Evolutionary conservation across 2,797 vertebrate genomes (phyloP).

Genomic region (Coranthus polyacanthus): DNA sequence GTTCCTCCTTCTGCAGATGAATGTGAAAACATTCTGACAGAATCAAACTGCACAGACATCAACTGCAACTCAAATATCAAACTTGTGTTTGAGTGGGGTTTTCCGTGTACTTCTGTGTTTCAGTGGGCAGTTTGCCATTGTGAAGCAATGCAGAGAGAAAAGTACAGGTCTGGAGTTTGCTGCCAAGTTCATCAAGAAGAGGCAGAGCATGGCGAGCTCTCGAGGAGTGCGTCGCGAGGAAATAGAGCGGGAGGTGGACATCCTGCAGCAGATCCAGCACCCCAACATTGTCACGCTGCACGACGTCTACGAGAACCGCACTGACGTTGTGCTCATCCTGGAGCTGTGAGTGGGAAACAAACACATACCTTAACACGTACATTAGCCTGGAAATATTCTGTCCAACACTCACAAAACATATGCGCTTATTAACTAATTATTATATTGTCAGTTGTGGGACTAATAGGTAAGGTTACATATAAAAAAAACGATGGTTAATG

Average conservation of each 20-base stretch:
- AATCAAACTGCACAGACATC: too few relatives aligned
- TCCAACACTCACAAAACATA: background rate
- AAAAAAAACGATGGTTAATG: too few relatives aligned
- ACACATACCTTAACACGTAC: too few relatives aligned
- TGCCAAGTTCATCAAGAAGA: slow-evolving; percentile 98
- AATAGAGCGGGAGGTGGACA: slow-evolving; percentile 94
- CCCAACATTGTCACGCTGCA: slow-evolving; percentile 93
- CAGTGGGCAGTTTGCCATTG: slow-evolving; percentile 97
- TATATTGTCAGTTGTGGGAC: too few relatives aligned
- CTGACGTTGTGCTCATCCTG: slow-evolving; percentile 95
- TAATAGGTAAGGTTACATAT: too few relatives aligned
- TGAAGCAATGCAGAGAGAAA: slow-evolving; percentile 93
- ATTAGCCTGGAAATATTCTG: too few relatives aligned
- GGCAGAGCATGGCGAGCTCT: slow-evolving; percentile 90
- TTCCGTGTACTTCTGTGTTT: slow-evolving; percentile 7
- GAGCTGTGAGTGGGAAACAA: slow-evolving; percentile 80
- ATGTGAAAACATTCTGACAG: too few relatives aligned
- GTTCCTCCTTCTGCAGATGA: too few relatives aligned
- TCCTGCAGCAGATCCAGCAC: slow-evolving; percentile 92
- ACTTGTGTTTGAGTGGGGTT: too few relatives aligned
- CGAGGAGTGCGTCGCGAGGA: slow-evolving; percentile 93
- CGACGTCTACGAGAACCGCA: slow-evolving; percentile 95
- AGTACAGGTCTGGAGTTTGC: slow-evolving; percentile 88
- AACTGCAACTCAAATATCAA: too few relatives aligned
- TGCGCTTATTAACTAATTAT: too few relatives aligned